A percentile compares a stretch with the other conserved stretches of the same genome.
Evolutionary conservation across 1,140 invertebrate species (phyloP).

Genomic region (Lepidostoma basale): DNA sequence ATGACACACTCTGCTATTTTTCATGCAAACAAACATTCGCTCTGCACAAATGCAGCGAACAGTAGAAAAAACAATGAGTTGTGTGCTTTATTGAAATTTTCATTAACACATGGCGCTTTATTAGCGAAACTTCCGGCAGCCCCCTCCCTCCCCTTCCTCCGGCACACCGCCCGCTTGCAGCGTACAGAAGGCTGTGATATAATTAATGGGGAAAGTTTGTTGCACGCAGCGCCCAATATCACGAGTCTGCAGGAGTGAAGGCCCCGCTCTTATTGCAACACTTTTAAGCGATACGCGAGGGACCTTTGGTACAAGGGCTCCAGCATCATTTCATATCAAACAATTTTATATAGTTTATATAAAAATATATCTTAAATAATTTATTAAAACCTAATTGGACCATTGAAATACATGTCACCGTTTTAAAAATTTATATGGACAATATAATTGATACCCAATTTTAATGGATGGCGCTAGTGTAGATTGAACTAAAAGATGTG

Average conservation of each 20-base stretch:
- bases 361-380: too few relatives aligned
- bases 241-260: constrained; percentile 28
- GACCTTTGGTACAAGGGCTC: background rate
- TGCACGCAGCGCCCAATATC: constrained; percentile 43
- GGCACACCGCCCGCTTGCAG: background rate
- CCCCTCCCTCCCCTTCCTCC: too few relatives aligned
- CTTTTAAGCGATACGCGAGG: background rate
- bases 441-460: too few relatives aligned
- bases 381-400: too few relatives aligned
- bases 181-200: constrained; percentile 38
- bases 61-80: constrained; percentile 10
- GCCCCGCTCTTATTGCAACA: constrained; percentile 24
- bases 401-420: too few relatives aligned
- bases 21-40: too few relatives aligned
- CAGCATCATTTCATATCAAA: too few relatives aligned
- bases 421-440: too few relatives aligned
- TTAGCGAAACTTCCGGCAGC: constrained; percentile 31
- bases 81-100: constrained; percentile 39
- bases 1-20: too few relatives aligned
- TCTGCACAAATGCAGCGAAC: background rate
- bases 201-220: constrained; percentile 44
- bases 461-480: too few relatives aligned
- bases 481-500: too few relatives aligned
- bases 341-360: too few relatives aligned
- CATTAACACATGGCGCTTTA: constrained; percentile 39